phyloP scores from a whole-genome alignment of 1,140 invertebrate genomes.

The Drosophila jambulina region DNA sequence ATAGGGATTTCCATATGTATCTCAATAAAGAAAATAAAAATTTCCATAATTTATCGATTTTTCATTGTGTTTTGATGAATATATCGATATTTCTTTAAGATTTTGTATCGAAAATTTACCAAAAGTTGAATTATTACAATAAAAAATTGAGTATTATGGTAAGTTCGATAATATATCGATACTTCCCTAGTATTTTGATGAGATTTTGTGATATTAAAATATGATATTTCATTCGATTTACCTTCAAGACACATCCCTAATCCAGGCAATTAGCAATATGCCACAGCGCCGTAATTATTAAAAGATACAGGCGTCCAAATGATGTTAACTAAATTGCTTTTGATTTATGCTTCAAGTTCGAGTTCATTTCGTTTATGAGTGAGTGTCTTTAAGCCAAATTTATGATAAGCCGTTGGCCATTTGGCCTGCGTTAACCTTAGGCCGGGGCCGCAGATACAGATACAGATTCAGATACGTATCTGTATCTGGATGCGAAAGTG shows the following conservation, averaged over 20 bases:
- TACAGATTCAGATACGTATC: constrained; percentile 38
- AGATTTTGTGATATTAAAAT: no score
- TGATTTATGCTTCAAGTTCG: constrained; percentile 57
- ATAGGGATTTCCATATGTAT: no score
- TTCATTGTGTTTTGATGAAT: no score
- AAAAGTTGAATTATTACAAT: no score
- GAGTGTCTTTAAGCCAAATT: constrained; percentile 50
- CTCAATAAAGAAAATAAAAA: no score
- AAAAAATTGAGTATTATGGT: no score
- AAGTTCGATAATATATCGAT: no score
- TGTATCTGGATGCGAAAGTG: constrained; percentile 57
- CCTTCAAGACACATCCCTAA: not conserved
- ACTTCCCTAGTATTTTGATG: no score
- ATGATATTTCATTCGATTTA: not conserved
- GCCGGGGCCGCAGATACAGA: constrained; percentile 41
- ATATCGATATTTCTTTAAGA: not conserved
- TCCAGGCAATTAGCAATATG: constrained; percentile 56
- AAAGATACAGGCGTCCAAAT: constrained; percentile 62
- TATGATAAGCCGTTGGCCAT: constrained; percentile 51
- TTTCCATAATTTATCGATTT: no score
- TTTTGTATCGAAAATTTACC: no score
- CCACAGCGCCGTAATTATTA: constrained; percentile 68
- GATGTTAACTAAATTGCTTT: constrained; percentile 59
- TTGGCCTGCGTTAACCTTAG: constrained; percentile 42
- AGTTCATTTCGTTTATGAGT: constrained; percentile 34